Percentiles rank a stretch among this genome's conserved stretches.
Evolutionary conservation across 35 echinoderm and acorn worm genomes (phyloP).

Genomic region (Eucidaris tribuloides): DNA sequence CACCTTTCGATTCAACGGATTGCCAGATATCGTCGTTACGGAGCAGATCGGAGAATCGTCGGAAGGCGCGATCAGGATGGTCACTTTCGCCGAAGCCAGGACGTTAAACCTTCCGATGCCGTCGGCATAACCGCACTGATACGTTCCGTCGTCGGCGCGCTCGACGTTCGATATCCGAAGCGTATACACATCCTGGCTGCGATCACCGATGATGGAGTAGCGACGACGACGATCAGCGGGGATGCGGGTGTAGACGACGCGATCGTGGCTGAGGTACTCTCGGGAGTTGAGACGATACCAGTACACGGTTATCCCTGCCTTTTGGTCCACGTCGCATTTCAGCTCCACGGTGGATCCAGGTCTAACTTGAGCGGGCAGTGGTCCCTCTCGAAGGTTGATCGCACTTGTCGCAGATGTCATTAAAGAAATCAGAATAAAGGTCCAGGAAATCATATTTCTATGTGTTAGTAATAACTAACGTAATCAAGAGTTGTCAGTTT

Average conservation of each 20-base stretch:
- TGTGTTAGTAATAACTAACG: too few relatives aligned
- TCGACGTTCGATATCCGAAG: neutral
- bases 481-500: too few relatives aligned
- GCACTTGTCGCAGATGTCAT: neutral
- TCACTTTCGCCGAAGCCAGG: neutral
- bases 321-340: neutral
- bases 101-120: slow-evolving; percentile 13
- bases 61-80: neutral
- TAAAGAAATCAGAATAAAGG: neutral
- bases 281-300: neutral
- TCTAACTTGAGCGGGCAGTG: neutral
- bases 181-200: slow-evolving; percentile 2
- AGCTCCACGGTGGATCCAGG: neutral
- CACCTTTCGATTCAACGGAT: neutral
- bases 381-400: slow-evolving; percentile 5
- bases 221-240: neutral
- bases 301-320: slow-evolving; percentile 11
- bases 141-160: neutral
- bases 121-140: slow-evolving; percentile 13
- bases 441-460: too few relatives aligned
- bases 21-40: neutral
- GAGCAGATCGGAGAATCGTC: neutral
- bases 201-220: slow-evolving; percentile 16
- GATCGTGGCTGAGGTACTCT: slow-evolving; percentile 13
- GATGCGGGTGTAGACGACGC: neutral